Evolutionary conservation across 2,113 vertebrate genomes (phyloP), one percentile per base, ranked within the genome.

Genomic region (Aplodontia rufa): DNA sequence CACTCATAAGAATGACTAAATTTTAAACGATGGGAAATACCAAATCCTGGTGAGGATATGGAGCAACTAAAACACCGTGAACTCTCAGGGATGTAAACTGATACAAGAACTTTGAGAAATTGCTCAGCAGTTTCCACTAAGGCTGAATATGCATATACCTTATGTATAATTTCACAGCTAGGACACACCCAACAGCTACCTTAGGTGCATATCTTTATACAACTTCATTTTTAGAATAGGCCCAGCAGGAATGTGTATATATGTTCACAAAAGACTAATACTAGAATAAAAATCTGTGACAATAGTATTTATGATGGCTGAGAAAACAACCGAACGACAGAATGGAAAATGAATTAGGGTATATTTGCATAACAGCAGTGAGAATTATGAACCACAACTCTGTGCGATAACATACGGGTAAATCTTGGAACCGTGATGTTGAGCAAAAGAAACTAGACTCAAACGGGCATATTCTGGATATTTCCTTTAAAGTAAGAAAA

Each of bases 401-500:
- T 26, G 28, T 19, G 35, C 14, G 75, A 40, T 22, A 62, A 62
- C 35, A 53, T 9, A 20, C 9, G 17, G 49, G 42, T 72, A 66
- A 76, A 49, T 49, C 60, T 64, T 32, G 78, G 13, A 49, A 14
- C 14, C 2, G 28, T 37, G 51, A 68, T 45, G 30, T 1, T 51
- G 51, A 90, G 28, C n/a, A 9, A 64, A 71, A 68, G 72, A 47
- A 72, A 40, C 9, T 37, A 76, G 60, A 71, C 1, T 17, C 40
- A 40, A 51, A 71, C 16, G 80, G 92, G 24, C 51, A 30, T 60
- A 24, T 35, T 87, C 22, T 93, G 4, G 17, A n/a, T 7, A 6
- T 87, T 92, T 87, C 60, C 32, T 68, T 86, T 78, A 88, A 80
- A 91, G 49, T 60, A 84, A 68, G 89, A 78, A 91, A 87, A 55